Evolutionary conservation across 2,888 invertebrate genomes (phyloP), one percentile per base, ranked within the genome.

Genomic region (Microctonus hyperodae): DNA sequence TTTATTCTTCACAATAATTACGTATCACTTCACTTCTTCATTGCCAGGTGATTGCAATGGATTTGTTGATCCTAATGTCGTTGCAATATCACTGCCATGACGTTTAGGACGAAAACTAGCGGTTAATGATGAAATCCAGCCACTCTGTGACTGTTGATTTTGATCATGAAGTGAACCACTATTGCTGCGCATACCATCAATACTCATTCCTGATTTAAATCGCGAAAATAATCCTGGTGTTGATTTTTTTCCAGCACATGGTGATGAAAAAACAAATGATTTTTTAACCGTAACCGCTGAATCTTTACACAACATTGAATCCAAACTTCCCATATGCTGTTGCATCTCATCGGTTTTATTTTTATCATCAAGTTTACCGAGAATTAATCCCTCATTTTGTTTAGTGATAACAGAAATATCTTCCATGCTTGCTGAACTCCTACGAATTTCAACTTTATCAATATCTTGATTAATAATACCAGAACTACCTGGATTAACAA

Each of bases 371-470:
- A 81, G 68, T 33, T 76, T 73, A 11, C 79, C 79, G 16, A 81
- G 61, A 9, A 78, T 66, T 9, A 73, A 73, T 4, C 69, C 53
- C 56, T 83, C 82, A 31, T 78, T 76, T 56, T 81, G 80, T 58
- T 83, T 83, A 7, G 80, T 78, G 59, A 83, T 83, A 70, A 83
- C 81, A 55, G 83, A 82, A 61, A 83, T 83, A 62, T 83, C 83
- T 64, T 83, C 83, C 83, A 83, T 83, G 60, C 83, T 83, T 2
- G 83, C 83, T 3, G 83, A 83, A 64, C 83, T 83, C 25, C 83
- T 73, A 48, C 83, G 73, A 20, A 83, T 83, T 69, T 82, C 83
- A 6, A 83, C 74, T 65, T 82, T 82, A 1, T 77, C 79, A 13
- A 77, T 72, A 28, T 76, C 75, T 20, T 40, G 67, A 40, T 70